phyloP scores from a whole-genome alignment of 2,888 invertebrate species.

The Boloria euphrosyne region DNA sequence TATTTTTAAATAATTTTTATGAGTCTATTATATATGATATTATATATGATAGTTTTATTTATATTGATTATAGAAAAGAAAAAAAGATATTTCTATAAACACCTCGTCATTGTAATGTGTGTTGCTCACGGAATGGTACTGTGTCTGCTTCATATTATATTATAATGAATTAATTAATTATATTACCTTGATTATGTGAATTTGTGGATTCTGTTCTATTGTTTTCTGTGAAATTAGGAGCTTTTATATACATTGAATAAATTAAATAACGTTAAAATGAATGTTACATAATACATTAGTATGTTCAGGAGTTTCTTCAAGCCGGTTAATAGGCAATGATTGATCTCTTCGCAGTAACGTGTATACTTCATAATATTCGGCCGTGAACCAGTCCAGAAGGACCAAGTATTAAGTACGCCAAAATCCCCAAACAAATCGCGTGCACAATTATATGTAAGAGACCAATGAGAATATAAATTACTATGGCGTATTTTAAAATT shows the following conservation, averaged over 20 bases:
- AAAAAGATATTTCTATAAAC: slow-evolving; percentile 1
- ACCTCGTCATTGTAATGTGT: slow-evolving; percentile 8
- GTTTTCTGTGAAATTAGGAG: background rate
- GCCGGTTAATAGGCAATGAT: background rate
- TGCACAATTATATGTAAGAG: too few species aligned
- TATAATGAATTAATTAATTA: background rate
- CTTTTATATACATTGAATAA: too few species aligned
- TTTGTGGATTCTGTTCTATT: slow-evolving; percentile 1
- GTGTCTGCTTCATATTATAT: slow-evolving; percentile 2
- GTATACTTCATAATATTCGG: too few species aligned
- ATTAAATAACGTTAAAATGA: too few species aligned
- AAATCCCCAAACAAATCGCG: too few species aligned
- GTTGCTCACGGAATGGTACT: slow-evolving; percentile 21
- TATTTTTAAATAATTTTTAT: too few species aligned
- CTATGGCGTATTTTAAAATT: too few species aligned
- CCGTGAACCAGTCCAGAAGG: background rate
- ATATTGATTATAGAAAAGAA: background rate
- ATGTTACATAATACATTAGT: too few species aligned
- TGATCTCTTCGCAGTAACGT: slow-evolving; percentile 7
- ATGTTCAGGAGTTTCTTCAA: too few species aligned
- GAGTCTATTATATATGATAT: background rate
- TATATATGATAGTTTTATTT: slow-evolving; percentile 42
- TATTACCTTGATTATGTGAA: background rate
- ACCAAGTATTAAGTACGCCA: too few species aligned
- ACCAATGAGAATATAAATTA: too few species aligned